Base-by-base conservation (phyloP, 2,888 invertebrate species). In the Lacanobia oleracea region DNA sequence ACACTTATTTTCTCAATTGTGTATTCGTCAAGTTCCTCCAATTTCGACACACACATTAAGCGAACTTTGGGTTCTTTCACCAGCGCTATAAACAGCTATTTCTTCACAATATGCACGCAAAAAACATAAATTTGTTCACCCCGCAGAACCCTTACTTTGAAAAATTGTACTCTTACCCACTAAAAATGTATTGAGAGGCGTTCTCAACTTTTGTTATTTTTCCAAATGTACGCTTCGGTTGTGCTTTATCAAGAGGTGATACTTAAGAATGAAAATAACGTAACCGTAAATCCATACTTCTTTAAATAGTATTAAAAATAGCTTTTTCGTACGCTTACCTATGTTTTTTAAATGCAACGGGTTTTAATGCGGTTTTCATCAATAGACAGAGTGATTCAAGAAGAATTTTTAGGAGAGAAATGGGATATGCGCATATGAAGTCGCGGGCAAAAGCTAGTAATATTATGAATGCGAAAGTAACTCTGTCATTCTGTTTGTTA, bases 41-140 rank as follows among this genome's bases (percentile, higher is more conserved):
- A 53, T 21, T 72, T 48, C 5, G 18, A 53, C 16, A 60, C 23
- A 43, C 3, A 37, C 23, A n/a, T 1, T 54, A 45, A 5, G 8
- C 33, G 63, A 67, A 59, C 21, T 71, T 63, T n/a, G 8, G 18
- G 64, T 69, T 2, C 61, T 50, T 23, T 48, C 50, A 62, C 23
- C 21, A 56, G 21, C 33, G n/a, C 23, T 64, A 65, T 65, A 77
- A 82, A 65, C 61, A 27, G 21, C 18, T 18, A 43, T 64, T 74
- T 74, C 59, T 66, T 54, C 54, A 72, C 56, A 61, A 75, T 74
- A 75, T 72, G 64, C 73, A 66, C 60, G 66, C 50, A 68, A 68
- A 72, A 74, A 69, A 50, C 64, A 77, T 72, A 73, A 77, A 75
- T 77, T 79, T 23, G 48, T 57, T 63, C 74, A 64, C 56, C 63